Conservation (phyloP, 2,113 vertebrate species). For the Otis tarda region DNA sequence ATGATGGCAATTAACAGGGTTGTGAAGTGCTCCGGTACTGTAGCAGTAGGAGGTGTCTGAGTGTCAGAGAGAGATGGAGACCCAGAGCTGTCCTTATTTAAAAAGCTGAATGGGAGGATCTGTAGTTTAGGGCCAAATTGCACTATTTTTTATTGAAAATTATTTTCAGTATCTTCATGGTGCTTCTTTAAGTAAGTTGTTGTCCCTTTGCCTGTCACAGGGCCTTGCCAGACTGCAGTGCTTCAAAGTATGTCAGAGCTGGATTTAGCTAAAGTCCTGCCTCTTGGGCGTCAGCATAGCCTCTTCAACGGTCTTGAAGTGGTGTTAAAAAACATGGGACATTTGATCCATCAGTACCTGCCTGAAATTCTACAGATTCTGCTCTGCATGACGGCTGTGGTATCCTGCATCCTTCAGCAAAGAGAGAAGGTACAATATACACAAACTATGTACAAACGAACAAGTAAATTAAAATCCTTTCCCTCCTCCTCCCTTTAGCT, state of each 20-base stretch:
- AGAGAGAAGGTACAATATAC: conserved; percentile 83
- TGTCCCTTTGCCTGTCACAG: conserved; percentile 62
- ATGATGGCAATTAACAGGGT: not conserved
- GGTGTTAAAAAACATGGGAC: conserved; percentile 90
- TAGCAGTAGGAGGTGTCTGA: not conserved
- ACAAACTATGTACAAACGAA: not conserved
- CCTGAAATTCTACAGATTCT: conserved; percentile 92
- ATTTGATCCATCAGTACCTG: conserved; percentile 85
- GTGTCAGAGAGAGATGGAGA: not conserved
- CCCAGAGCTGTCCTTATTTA: not conserved
- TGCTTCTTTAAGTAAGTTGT: not conserved
- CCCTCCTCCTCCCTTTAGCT: not conserved
- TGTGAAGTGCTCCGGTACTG: not conserved
- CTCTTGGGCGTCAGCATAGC: conserved; percentile 91
- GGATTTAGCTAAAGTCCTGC: conserved; percentile 83
- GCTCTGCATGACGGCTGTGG: conserved; percentile 85
- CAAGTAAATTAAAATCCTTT: not conserved
- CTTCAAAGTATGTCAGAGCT: conserved; percentile 76
- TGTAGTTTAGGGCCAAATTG: not conserved
- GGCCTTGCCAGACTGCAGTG: conserved; percentile 84
- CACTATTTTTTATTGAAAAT: not conserved
- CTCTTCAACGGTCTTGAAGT: conserved; percentile 88
- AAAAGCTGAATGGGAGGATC: not conserved
- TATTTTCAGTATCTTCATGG: not conserved
- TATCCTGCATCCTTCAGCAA: conserved; percentile 81